Evolutionary conservation across 2,888 invertebrate species (phyloP).

Genomic region (Dorcus hopei): DNA sequence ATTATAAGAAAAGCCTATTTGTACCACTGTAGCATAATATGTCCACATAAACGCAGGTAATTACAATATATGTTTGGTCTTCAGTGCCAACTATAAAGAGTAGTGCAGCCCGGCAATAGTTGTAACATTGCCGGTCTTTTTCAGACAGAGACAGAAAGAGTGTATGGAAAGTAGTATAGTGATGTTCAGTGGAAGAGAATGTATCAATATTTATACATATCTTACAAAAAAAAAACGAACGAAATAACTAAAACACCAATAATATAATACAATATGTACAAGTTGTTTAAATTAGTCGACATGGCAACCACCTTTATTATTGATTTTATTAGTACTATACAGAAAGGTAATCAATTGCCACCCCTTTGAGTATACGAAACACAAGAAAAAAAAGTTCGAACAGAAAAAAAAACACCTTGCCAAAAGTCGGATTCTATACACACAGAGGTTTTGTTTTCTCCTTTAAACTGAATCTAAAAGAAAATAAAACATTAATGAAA

Average conservation of each 20-base stretch:
- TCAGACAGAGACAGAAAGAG: slow-evolving; percentile 29
- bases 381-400: no score
- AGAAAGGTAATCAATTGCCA: slow-evolving; percentile 26
- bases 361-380: slow-evolving; percentile 20
- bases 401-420: no score
- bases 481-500: no score
- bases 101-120: slow-evolving; percentile 22
- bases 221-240: neutral
- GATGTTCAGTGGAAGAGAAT: slow-evolving; percentile 31
- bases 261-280: slow-evolving; percentile 11
- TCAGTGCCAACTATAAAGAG: slow-evolving; percentile 17
- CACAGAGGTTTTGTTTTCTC: no score
- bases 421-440: no score
- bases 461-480: no score
- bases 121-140: slow-evolving; percentile 13
- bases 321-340: slow-evolving; percentile 2
- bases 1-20: no score
- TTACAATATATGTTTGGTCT: slow-evolving; percentile 2
- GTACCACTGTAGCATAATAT: neutral
- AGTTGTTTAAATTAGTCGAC: slow-evolving; percentile 1
- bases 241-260: slow-evolving; percentile 5
- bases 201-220: neutral
- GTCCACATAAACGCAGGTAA: slow-evolving; percentile 2
- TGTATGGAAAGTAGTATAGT: slow-evolving; percentile 35
- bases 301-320: neutral